A percentile compares a stretch with the other conserved stretches of the same genome.
Conservation (phyloP, 1,140 invertebrate species). For the Sarcophaga peregrina region DNA sequence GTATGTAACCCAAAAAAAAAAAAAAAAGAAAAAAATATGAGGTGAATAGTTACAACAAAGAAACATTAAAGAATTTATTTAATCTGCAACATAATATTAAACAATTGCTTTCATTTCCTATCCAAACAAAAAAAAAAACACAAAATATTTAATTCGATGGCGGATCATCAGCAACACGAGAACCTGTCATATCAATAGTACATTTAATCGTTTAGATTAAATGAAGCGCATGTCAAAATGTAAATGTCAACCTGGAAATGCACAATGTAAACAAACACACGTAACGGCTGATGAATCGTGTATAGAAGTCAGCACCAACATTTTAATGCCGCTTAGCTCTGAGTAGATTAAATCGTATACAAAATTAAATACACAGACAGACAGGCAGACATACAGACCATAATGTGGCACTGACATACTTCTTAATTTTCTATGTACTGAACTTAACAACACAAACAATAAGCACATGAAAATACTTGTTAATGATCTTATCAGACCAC, state of each 20-base stretch:
- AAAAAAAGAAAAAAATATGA: too few species aligned
- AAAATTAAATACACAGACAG: too few species aligned
- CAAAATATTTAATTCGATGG: neutral
- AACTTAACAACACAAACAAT: too few species aligned
- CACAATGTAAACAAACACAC: neutral
- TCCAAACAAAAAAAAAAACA: neutral
- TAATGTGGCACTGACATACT: conserved; percentile 14
- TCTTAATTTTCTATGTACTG: neutral
- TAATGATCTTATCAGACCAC: too few species aligned
- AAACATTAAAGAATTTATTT: too few species aligned
- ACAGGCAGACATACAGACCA: neutral
- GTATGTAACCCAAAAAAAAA: too few species aligned
- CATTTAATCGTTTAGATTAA: conserved; percentile 40
- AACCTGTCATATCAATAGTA: conserved; percentile 37
- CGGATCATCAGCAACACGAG: conserved; percentile 31
- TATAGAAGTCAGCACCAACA: neutral
- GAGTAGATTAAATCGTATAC: neutral
- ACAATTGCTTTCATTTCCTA: conserved; percentile 15
- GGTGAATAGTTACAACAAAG: too few species aligned
- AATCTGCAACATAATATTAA: neutral
- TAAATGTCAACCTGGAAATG: conserved; percentile 29
- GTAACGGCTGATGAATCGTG: neutral
- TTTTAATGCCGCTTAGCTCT: neutral
- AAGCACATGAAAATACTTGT: too few species aligned
- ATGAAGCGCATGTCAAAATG: conserved; percentile 34